Percentiles rank a stretch among this genome's conserved stretches.
Conservation (phyloP, 2,797 vertebrate species). For the Parauchenoglanis punctatus region DNA sequence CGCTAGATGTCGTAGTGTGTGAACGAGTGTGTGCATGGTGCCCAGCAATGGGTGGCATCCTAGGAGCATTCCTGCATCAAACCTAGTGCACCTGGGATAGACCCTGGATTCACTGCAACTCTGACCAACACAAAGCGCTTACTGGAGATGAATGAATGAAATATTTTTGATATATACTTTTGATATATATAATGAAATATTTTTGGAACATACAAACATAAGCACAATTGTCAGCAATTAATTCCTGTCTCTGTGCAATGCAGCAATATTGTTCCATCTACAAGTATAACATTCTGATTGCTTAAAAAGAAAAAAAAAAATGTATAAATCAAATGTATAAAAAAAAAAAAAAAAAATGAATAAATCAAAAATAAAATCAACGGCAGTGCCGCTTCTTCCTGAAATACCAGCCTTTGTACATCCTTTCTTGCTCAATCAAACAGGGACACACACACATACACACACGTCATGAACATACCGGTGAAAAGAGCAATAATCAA, state of each 20-base stretch:
- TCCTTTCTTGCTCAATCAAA: constrained; percentile 47
- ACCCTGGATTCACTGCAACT: not conserved
- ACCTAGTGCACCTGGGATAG: not conserved
- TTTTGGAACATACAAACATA: not conserved
- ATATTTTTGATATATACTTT: too few relatives aligned
- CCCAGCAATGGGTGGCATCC: not conserved
- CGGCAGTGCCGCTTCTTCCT: not conserved
- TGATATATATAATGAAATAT: not conserved
- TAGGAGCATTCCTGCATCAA: not conserved
- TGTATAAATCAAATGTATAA: constrained; percentile 37
- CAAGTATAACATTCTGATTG: constrained; percentile 28
- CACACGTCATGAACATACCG: constrained; percentile 57
- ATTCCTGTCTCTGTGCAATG: not conserved
- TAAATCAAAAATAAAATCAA: constrained; percentile 52
- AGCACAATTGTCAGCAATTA: not conserved
- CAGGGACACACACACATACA: constrained; percentile 33
- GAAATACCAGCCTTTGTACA: constrained; percentile 40
- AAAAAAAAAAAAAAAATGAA: not conserved
- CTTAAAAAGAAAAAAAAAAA: not conserved
- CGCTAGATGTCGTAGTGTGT: not conserved
- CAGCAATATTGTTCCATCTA: not conserved
- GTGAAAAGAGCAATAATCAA: constrained; percentile 68
- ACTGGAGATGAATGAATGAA: not conserved
- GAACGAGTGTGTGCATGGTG: not conserved
- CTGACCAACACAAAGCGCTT: not conserved